phyloP scores from a whole-genome alignment of 2,797 vertebrate species.

The Melanotaenia nigrans region DNA sequence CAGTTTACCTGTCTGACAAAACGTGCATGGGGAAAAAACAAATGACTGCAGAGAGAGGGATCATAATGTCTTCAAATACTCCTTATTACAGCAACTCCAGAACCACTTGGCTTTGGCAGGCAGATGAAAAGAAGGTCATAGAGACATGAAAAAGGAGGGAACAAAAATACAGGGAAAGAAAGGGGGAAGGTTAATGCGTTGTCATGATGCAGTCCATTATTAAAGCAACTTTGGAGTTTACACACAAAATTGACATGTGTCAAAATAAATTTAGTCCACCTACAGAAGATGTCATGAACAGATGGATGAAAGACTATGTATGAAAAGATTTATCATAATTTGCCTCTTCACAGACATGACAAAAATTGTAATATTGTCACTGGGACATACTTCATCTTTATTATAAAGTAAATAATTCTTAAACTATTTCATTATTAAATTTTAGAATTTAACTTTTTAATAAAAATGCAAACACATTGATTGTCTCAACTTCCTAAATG shows the following conservation, averaged over 20 bases:
- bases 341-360: no score
- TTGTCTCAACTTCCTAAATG: background rate
- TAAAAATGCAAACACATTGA: background rate
- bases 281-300: conserved; percentile 4
- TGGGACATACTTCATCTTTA: background rate
- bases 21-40: conserved; percentile 52
- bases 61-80: conserved; percentile 53
- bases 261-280: conserved; percentile 28
- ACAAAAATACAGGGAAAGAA: conserved; percentile 39
- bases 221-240: conserved; percentile 38
- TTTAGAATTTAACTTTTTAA: background rate
- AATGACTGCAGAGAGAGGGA: conserved; percentile 63
- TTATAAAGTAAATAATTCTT: background rate
- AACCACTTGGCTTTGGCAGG: conserved; percentile 55
- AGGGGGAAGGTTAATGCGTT: conserved; percentile 57
- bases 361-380: background rate
- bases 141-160: conserved; percentile 53
- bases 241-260: conserved; percentile 40
- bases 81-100: conserved; percentile 40
- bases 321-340: background rate
- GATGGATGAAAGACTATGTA: background rate
- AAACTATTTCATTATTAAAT: background rate
- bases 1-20: conserved; percentile 60
- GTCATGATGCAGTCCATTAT: conserved; percentile 60
- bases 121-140: conserved; percentile 60